Conservation (phyloP, 1,140 invertebrate species). For the Theocolax elegans region DNA sequence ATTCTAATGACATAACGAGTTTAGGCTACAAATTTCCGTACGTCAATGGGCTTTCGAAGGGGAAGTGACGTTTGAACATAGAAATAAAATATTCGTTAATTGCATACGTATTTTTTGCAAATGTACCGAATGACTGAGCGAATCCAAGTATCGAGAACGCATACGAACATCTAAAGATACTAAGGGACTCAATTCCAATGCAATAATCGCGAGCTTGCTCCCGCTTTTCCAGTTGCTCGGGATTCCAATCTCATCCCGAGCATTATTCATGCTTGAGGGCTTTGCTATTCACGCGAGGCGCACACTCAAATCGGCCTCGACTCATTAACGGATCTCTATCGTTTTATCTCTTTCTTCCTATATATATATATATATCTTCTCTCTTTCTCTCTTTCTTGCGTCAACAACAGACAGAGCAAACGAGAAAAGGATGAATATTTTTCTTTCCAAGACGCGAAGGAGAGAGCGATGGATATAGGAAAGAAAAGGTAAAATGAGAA, state of each 20-base stretch:
- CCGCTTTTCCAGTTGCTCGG: constrained; percentile 23
- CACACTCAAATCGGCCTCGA: constrained; percentile 27
- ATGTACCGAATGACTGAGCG: too few relatives aligned
- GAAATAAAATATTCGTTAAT: too few relatives aligned
- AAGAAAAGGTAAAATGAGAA: background rate
- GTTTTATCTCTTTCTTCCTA: too few relatives aligned
- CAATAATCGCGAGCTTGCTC: constrained; percentile 31
- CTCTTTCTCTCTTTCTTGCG: background rate
- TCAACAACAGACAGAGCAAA: background rate
- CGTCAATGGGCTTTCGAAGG: too few relatives aligned
- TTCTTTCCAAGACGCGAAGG: background rate
- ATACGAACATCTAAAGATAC: too few relatives aligned
- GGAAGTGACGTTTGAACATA: too few relatives aligned
- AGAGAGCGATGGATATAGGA: background rate
- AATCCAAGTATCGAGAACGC: too few relatives aligned
- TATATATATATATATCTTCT: too few relatives aligned
- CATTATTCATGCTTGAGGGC: constrained; percentile 33
- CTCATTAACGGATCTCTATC: constrained; percentile 31
- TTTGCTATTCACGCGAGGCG: constrained; percentile 13
- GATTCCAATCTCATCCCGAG: constrained; percentile 32
- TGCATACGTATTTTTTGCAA: too few relatives aligned
- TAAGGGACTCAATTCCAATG: too few relatives aligned
- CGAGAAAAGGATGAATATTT: background rate
- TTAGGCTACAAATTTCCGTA: too few relatives aligned
- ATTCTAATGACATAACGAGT: too few relatives aligned